phyloP scores from a whole-genome alignment of 2,797 vertebrate species.

The Danio albolineatus region DNA sequence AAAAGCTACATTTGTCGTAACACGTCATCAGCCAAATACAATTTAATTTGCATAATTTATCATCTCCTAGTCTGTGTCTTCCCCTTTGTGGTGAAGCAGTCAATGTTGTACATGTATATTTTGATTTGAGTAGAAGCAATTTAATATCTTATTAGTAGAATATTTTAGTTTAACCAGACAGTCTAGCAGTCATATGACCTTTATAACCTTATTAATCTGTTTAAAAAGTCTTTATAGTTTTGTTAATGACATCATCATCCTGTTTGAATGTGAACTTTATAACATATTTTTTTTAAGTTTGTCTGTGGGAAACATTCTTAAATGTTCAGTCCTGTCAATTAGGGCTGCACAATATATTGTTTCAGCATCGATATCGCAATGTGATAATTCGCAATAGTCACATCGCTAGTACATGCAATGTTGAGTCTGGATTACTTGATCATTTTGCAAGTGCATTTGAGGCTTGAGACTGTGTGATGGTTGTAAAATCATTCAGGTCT shows the following conservation, averaged over 20 bases:
- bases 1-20: too few species aligned
- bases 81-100: not conserved
- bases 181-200: not conserved
- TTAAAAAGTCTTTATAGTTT: not conserved
- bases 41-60: not conserved
- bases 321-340: too few species aligned
- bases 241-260: not conserved
- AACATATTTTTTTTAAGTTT: not conserved
- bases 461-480: too few species aligned
- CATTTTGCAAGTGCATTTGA: too few species aligned
- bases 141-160: not conserved
- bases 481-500: too few species aligned
- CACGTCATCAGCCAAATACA: not conserved
- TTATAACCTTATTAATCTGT: not conserved
- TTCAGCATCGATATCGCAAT: too few species aligned
- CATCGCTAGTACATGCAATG: too few species aligned
- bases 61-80: not conserved
- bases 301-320: not conserved
- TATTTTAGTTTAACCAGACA: not conserved
- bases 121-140: too few species aligned
- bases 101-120: not conserved
- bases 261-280: not conserved
- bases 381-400: too few species aligned
- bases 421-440: too few species aligned
- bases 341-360: too few species aligned